Base-by-base conservation (phyloP, 2,888 invertebrate species). In the Scaptomyza parva region DNA sequence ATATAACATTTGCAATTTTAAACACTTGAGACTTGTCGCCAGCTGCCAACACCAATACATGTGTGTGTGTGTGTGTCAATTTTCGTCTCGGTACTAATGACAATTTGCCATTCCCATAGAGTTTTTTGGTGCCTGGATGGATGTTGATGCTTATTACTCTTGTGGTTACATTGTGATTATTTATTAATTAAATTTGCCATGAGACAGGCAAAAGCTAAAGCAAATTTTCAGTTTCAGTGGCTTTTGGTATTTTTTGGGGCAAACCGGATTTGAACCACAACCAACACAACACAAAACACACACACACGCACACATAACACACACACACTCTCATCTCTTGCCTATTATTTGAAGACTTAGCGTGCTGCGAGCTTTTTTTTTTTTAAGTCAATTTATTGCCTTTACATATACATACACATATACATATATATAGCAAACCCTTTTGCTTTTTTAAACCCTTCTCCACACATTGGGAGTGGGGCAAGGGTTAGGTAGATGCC, bases 111-210 rank as follows among this genome's bases (percentile, higher is more conserved):
- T 73, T 77, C 45, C 30, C 50, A 44, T 53, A 40, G 7, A 35
- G n/a, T 30, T 63, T 54, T n/a, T 61, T 55, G 35, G 24, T 48
- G 7, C 43, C 59, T 52, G 66, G 45, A 28, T 51, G 58, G 50
- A 43, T 41, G 47, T 24, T 54, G 58, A 55, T 76, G 74, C 72
- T 85, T 84, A 89, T 89, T 88, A 82, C 85, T 83, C 84, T 64
- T 82, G 85, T 76, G 89, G 80, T 64, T 76, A 79, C 76, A 80
- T 76, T 80, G 82, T 76, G 79, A 82, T 89, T 86, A 89, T 89
- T 89, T 89, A 88, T 88, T 88, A 86, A 88, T 79, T 89, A 89
- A 88, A 87, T 78, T 84, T 86, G 67, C 72, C 65, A 79, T 88
- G 72, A 69, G 75, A 77, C 63, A 68, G 75, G 59, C 64, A 67